Percentiles rank a stretch among this genome's conserved stretches.
These are phyloP conservation scores for Acrossocheilus fasciatus DNA, from an alignment of 2,797 vertebrate species.

Conservation along the genomic window DNA sequence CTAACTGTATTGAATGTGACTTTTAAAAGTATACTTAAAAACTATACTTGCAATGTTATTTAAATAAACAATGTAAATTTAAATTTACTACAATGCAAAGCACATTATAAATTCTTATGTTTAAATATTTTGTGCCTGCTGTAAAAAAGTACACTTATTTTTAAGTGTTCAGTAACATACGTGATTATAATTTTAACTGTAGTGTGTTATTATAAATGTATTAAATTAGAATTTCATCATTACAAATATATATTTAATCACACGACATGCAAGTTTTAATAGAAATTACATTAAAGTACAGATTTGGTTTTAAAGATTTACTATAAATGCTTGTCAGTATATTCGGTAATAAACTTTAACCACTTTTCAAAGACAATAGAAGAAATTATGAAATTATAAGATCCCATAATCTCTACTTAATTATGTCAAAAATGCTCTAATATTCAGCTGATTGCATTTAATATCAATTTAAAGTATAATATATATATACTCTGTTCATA, in stretches of 20 bases:
- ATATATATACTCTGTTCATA: background rate
- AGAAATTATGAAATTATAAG: background rate
- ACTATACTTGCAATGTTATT: background rate
- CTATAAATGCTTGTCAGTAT: background rate
- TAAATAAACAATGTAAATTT: background rate
- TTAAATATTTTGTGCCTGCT: background rate
- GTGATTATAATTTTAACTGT: background rate
- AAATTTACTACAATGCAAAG: background rate
- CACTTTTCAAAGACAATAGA: background rate
- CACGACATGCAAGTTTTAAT: background rate
- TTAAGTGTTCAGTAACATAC: background rate
- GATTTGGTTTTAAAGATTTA: background rate
- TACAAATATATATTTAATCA: background rate
- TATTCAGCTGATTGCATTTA: background rate
- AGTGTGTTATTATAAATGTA: background rate
- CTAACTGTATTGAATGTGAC: background rate
- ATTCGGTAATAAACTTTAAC: background rate
- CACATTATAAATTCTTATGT: background rate
- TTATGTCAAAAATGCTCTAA: background rate
- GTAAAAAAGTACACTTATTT: background rate
- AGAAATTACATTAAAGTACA: background rate
- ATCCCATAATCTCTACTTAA: background rate
- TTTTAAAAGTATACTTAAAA: background rate
- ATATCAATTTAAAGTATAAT: background rate
- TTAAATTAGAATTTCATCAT: too few relatives aligned